Conservation (phyloP, 2,113 vertebrate genomes). For the Indicator indicator region DNA sequence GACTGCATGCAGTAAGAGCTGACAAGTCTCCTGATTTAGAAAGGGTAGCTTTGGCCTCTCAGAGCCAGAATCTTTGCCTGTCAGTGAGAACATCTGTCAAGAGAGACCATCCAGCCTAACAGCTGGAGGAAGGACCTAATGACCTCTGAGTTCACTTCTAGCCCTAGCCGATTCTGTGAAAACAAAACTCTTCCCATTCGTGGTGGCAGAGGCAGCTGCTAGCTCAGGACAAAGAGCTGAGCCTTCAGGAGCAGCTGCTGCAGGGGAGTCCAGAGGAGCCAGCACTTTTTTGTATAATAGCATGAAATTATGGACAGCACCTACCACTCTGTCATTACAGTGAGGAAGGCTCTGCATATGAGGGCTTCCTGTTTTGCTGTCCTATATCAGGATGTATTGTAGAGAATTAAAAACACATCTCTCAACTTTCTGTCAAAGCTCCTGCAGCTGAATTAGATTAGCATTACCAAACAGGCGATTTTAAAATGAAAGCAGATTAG, state of each 20-base stretch:
- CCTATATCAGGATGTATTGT: neutral
- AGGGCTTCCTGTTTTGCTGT: slow-evolving; percentile 12
- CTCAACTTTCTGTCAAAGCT: neutral
- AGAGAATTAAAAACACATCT: neutral
- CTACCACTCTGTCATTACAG: neutral
- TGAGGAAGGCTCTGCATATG: neutral
- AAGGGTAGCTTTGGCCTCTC: neutral
- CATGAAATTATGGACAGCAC: neutral
- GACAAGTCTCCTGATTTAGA: neutral
- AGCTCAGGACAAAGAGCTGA: slow-evolving; percentile 26
- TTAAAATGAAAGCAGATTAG: neutral
- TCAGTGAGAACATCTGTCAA: neutral
- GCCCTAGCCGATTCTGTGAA: neutral
- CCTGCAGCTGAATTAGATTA: slow-evolving; percentile 17
- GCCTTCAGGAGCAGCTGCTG: slow-evolving; percentile 32
- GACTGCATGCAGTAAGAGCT: accelerated
- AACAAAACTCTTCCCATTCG: neutral
- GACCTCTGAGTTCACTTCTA: slow-evolving; percentile 8
- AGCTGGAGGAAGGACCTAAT: slow-evolving; percentile 19
- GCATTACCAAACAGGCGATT: neutral
- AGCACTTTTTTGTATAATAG: neutral
- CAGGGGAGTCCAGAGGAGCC: neutral
- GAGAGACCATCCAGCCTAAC: neutral
- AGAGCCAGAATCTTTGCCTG: neutral
- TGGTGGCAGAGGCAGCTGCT: neutral